phyloP scores from a whole-genome alignment of 2,888 invertebrate genomes.

The Calameuta pallipes region DNA sequence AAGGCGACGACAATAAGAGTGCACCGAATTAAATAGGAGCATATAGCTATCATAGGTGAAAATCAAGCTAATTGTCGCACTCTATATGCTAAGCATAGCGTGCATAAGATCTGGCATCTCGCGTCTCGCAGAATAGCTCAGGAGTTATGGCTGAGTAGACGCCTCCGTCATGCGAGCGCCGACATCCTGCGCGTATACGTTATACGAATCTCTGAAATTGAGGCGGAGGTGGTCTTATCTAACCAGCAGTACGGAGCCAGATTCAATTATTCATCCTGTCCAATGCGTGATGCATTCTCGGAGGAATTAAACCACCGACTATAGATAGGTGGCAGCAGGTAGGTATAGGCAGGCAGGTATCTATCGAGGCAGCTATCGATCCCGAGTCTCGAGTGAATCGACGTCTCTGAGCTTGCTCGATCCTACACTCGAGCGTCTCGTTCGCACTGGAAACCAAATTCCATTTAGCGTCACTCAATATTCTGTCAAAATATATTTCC shows the following conservation, averaged over 20 bases:
- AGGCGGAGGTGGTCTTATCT: not conserved
- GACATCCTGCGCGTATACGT: not conserved
- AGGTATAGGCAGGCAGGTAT: no score
- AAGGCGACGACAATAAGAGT: constrained; percentile 49
- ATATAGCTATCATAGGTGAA: constrained; percentile 28
- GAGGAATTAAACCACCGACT: not conserved
- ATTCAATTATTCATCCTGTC: not conserved
- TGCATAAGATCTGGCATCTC: constrained; percentile 49
- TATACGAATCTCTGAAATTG: not conserved
- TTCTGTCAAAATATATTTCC: constrained; percentile 38
- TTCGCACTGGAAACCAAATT: constrained; percentile 43
- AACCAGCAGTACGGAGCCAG: not conserved
- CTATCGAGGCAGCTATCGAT: not conserved
- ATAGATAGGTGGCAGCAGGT: no score
- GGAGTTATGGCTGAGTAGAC: constrained; percentile 64
- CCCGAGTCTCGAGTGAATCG: not conserved
- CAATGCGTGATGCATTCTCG: not conserved
- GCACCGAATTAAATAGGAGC: constrained; percentile 46
- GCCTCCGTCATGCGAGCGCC: constrained; percentile 61
- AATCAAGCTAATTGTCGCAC: constrained; percentile 59
- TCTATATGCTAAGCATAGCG: constrained; percentile 63
- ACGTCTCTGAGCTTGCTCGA: not conserved
- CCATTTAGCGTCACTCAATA: constrained; percentile 54
- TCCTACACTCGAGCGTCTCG: constrained; percentile 30
- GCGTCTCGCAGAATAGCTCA: constrained; percentile 47